Evolutionary conservation across 2,888 invertebrate species (phyloP).

Genomic region (Drosophila sordidapex): DNA sequence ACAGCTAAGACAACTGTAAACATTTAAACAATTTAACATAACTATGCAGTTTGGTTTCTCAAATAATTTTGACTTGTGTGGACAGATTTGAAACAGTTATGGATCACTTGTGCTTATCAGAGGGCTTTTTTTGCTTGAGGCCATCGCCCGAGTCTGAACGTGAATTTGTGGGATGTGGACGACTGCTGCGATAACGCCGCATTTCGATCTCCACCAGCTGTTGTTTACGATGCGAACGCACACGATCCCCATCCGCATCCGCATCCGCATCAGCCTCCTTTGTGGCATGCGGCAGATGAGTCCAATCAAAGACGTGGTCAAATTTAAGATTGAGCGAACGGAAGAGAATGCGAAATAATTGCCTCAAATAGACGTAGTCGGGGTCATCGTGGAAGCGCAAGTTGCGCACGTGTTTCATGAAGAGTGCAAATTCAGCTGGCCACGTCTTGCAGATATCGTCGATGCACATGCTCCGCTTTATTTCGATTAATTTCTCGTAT

Average conservation of each 20-base stretch:
- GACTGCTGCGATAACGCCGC: constrained; percentile 12
- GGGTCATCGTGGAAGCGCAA: constrained; percentile 98
- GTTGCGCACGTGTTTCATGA: constrained; percentile 98
- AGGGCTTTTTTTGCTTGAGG: constrained; percentile 10
- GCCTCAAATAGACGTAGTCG: constrained; percentile 99
- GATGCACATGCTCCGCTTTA: constrained; percentile 99
- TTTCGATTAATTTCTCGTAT: constrained; percentile 99
- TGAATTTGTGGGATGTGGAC: background rate
- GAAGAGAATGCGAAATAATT: constrained; percentile 93
- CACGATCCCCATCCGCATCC: constrained; percentile 24
- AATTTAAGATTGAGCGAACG: constrained; percentile 98
- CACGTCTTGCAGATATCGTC: constrained; percentile 98
- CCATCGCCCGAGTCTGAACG: constrained; percentile 23
- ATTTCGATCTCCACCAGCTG: constrained; percentile 19
- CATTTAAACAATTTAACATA: constrained; percentile 38
- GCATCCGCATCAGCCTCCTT: constrained; percentile 27
- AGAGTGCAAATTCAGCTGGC: constrained; percentile 99
- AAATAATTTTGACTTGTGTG: constrained; percentile 34
- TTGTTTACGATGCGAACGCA: constrained; percentile 19
- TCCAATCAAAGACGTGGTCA: constrained; percentile 99
- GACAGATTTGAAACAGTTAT: background rate
- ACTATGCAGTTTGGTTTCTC: background rate
- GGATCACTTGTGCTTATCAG: constrained; percentile 30
- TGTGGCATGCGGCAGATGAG: constrained; percentile 95
- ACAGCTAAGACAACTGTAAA: constrained; percentile 9